Evolutionary conservation across 64 coral and sea anemone species (phyloP).

Genomic region (Anthopleura sola): DNA sequence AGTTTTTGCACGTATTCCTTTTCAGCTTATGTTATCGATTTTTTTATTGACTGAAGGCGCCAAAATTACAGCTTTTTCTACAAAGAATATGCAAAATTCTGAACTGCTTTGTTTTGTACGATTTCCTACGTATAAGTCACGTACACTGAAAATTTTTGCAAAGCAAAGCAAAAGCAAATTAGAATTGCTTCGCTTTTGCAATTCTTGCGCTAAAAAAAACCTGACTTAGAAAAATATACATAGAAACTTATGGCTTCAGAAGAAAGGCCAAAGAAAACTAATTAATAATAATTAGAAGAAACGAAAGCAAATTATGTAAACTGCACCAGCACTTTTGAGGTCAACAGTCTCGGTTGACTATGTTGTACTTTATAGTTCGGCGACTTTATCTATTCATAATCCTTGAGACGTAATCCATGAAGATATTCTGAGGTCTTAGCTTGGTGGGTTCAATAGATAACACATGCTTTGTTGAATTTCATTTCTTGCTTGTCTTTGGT

Average conservation of each 20-base stretch:
- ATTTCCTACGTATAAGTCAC: background rate
- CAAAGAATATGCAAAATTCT: background rate
- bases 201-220: background rate
- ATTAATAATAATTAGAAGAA: background rate
- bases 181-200: background rate
- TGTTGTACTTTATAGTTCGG: constrained; percentile 16
- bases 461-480: background rate
- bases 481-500: constrained; percentile 1
- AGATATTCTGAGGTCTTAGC: background rate
- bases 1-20: background rate
- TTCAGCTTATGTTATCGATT: constrained; percentile 1
- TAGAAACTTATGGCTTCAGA: background rate
- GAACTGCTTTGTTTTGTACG: background rate
- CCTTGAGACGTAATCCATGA: background rate
- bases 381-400: background rate
- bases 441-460: background rate
- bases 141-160: background rate
- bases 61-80: background rate
- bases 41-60: background rate
- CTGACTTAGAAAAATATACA: background rate
- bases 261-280: background rate
- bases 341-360: constrained; percentile 17
- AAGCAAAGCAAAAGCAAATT: background rate
- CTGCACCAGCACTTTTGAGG: constrained; percentile 11
- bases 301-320: background rate